phyloP scores from a whole-genome alignment of 23 tunicate genomes.

The Clavelina lepadiformis region DNA sequence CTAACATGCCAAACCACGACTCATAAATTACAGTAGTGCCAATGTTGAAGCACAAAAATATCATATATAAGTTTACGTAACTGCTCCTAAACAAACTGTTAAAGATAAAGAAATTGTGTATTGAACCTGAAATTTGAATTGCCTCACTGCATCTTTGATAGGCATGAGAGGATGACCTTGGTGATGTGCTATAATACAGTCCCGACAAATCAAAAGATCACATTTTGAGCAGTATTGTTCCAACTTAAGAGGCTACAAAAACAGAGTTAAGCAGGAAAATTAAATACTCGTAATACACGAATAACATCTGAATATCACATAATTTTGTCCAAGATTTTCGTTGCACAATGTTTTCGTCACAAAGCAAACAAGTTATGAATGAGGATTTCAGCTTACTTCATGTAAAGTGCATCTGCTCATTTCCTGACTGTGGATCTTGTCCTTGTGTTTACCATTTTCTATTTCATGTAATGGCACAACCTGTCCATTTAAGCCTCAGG shows the following conservation, averaged over 20 bases:
- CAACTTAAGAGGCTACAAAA: slow-evolving; percentile 16
- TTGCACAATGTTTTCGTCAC: too few species aligned
- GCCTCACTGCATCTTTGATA: slow-evolving; percentile 17
- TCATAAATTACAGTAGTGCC: neutral
- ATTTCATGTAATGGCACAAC: slow-evolving; percentile 61
- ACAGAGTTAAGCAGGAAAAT: too few species aligned
- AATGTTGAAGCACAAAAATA: too few species aligned
- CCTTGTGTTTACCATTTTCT: slow-evolving; percentile 42
- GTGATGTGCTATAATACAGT: slow-evolving; percentile 53
- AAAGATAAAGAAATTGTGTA: too few species aligned
- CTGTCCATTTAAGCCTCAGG: slow-evolving; percentile 7
- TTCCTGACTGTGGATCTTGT: slow-evolving; percentile 32
- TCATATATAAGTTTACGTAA: too few species aligned
- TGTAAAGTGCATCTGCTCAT: slow-evolving; percentile 48
- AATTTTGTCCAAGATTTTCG: too few species aligned
- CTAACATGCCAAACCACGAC: neutral
- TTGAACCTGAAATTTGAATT: slow-evolving; percentile 26
- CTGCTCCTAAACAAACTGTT: too few species aligned
- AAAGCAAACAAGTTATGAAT: too few species aligned
- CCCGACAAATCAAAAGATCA: slow-evolving; percentile 34
- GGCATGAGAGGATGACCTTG: slow-evolving; percentile 25
- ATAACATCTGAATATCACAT: too few species aligned
- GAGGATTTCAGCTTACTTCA: slow-evolving; percentile 36
- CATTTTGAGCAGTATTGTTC: slow-evolving; percentile 54
- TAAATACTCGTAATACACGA: too few species aligned